These are phyloP conservation scores for Perdita meconis DNA, from an alignment of 2,888 invertebrate species.

Conservation along the genomic window DNA sequence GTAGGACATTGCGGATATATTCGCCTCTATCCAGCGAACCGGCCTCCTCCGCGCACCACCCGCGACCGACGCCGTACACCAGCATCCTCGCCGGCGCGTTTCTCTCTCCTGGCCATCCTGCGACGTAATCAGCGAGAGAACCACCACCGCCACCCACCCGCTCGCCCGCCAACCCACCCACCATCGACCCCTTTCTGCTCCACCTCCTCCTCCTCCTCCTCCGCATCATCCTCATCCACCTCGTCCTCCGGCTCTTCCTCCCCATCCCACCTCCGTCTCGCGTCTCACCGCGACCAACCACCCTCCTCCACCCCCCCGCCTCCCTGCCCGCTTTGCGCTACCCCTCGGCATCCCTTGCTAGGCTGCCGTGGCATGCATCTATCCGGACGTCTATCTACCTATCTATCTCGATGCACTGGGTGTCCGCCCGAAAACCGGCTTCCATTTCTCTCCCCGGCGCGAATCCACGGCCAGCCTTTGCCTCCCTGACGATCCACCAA, in stretches of 20 bases:
- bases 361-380: slow-evolving; percentile 74
- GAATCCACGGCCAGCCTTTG: slow-evolving; percentile 22
- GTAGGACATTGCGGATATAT: slow-evolving; percentile 84
- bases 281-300: slow-evolving; percentile 72
- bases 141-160: slow-evolving; percentile 68
- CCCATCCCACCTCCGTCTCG: slow-evolving; percentile 62
- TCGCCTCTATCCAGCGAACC: slow-evolving; percentile 79
- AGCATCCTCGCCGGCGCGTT: slow-evolving; percentile 84
- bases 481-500: slow-evolving; percentile 33
- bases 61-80: slow-evolving; percentile 82
- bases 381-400: slow-evolving; percentile 75
- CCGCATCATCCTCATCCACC: slow-evolving; percentile 59
- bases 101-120: slow-evolving; percentile 82
- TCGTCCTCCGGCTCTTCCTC: slow-evolving; percentile 64
- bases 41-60: slow-evolving; percentile 75
- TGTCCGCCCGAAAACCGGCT: slow-evolving; percentile 73
- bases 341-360: slow-evolving; percentile 71
- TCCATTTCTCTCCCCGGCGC: slow-evolving; percentile 55
- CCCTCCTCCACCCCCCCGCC: slow-evolving; percentile 51
- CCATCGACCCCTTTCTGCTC: slow-evolving; percentile 64
- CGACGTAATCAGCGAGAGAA: slow-evolving; percentile 84
- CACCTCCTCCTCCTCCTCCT: slow-evolving; percentile 67
- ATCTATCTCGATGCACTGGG: slow-evolving; percentile 76
- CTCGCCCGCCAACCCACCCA: slow-evolving; percentile 62
- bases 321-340: slow-evolving; percentile 63